Evolutionary conservation across 2,797 vertebrate genomes (phyloP).

Genomic region (Geotrypetes seraphini): DNA sequence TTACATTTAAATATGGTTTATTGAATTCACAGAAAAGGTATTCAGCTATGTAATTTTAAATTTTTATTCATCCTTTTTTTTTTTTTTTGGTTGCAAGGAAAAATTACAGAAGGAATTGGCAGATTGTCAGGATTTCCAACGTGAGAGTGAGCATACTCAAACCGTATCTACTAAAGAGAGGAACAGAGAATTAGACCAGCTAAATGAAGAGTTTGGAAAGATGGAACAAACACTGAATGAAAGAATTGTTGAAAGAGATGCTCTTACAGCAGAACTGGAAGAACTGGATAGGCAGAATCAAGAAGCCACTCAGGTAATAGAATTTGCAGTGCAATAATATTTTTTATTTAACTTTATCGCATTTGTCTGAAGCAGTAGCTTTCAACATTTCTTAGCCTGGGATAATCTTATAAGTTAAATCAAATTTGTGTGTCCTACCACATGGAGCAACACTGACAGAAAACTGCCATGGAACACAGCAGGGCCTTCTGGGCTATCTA

Average conservation of each 20-base stretch:
- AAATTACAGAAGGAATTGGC: conserved; percentile 47
- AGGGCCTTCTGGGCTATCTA: too few relatives aligned
- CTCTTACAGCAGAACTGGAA: conserved; percentile 71
- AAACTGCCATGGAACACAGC: too few relatives aligned
- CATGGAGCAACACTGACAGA: too few relatives aligned
- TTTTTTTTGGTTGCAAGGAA: conserved; percentile 34
- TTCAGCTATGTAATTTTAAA: background rate
- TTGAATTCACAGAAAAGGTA: too few relatives aligned
- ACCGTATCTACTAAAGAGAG: conserved; percentile 12
- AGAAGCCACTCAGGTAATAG: conserved; percentile 82
- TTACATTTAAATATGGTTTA: too few relatives aligned
- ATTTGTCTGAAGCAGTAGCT: too few relatives aligned
- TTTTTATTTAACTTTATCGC: too few relatives aligned
- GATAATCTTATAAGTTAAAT: too few relatives aligned
- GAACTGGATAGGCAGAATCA: conserved; percentile 91
- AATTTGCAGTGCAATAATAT: too few relatives aligned
- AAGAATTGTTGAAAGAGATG: conserved; percentile 65
- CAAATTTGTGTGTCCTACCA: too few relatives aligned
- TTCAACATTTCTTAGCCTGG: too few relatives aligned
- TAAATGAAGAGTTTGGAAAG: conserved; percentile 62
- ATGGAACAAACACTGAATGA: conserved; percentile 61
- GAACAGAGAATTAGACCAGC: conserved; percentile 44
- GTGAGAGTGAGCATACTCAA: conserved; percentile 24
- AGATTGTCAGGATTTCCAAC: conserved; percentile 25
- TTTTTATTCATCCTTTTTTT: conserved; percentile 2